Evolutionary conservation across 2,113 vertebrate species (phyloP).

Genomic region (Neopipo cinnamomea): DNA sequence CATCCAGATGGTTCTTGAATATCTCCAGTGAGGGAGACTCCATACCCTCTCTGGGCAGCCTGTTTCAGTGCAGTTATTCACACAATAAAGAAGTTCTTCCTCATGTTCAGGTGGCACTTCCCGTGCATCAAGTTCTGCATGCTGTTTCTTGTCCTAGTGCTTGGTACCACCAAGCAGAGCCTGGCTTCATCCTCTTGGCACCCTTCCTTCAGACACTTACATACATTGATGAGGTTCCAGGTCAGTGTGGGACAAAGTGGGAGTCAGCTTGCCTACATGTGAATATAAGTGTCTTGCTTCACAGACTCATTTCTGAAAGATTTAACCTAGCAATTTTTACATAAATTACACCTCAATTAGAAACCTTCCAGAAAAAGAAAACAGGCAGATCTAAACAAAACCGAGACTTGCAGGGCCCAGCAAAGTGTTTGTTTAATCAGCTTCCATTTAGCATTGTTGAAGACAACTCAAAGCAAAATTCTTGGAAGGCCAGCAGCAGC

Average conservation of each 20-base stretch:
- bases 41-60: not conserved
- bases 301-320: not conserved
- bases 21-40: not conserved
- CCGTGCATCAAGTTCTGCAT: not conserved
- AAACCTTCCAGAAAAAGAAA: not conserved
- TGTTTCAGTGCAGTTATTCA: not conserved
- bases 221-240: not conserved
- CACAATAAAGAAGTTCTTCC: not conserved
- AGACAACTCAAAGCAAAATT: not conserved
- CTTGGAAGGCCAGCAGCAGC: not conserved
- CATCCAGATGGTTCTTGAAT: not conserved
- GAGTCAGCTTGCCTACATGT: not conserved
- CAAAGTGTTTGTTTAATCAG: not conserved
- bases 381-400: not conserved
- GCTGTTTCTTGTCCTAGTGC: not conserved
- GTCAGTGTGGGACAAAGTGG: accelerated
- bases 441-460: not conserved
- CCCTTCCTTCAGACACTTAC: not conserved
- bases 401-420: not conserved
- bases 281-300: not conserved
- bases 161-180: not conserved
- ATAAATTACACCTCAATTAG: not conserved
- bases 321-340: not conserved
- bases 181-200: too few relatives aligned
- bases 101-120: not conserved